phyloP scores from a whole-genome alignment of 2,113 vertebrate genomes.

The Amazona guildingii region DNA sequence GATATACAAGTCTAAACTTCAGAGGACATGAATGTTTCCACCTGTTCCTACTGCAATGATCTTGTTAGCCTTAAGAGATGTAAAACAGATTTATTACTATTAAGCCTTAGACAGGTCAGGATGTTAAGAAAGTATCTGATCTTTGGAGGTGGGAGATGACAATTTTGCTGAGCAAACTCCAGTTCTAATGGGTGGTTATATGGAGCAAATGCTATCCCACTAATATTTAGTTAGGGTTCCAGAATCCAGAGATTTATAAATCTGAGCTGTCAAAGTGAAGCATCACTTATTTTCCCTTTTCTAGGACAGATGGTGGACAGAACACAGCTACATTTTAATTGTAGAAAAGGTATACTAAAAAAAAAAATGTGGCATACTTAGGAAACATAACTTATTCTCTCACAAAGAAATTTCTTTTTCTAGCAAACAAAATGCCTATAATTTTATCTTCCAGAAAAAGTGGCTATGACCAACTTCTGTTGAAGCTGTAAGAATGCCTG shows the following conservation, averaged over 20 bases:
- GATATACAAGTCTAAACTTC: neutral
- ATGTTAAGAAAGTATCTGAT: neutral
- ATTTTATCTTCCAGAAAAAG: neutral
- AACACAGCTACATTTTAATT: neutral
- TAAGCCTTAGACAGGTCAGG: neutral
- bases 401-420: neutral
- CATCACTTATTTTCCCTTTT: neutral
- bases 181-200: neutral
- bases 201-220: neutral
- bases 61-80: neutral
- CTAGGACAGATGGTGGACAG: conserved; percentile 17
- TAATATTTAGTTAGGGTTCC: neutral
- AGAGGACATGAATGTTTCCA: neutral
- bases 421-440: neutral
- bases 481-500: neutral
- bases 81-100: neutral
- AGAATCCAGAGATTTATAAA: conserved; percentile 7
- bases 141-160: neutral
- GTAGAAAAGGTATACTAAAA: neutral
- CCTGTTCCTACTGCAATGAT: neutral
- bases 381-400: neutral
- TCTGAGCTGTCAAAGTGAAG: neutral
- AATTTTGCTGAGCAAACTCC: neutral
- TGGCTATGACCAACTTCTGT: neutral
- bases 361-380: neutral